Evolutionary conservation across 2,888 invertebrate genomes (phyloP), one percentile per base, ranked within the genome.

Genomic region (Notodonta dromedarius): DNA sequence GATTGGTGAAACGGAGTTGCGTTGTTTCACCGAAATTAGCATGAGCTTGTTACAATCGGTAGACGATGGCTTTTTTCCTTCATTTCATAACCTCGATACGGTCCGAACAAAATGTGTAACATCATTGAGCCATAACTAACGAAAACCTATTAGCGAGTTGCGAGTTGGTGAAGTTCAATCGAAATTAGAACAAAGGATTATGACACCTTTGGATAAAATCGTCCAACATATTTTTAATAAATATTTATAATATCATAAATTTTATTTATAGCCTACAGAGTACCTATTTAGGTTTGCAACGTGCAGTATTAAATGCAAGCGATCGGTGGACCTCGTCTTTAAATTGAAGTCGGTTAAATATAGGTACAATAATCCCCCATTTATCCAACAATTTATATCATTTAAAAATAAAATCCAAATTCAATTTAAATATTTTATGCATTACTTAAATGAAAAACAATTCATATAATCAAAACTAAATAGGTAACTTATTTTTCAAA

Each of bases 61-160:
- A 74, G 73, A 76, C 81, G 80, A 83, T 85, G 79, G 80, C 78
- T 83, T 87, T 88, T 88, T 90, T 87, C 80, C 69, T 77, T 62
- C 73, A 83, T 88, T 87, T 88, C 84, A 77, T 78, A 88, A 91
- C 71, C 70, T 62, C 85, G 91, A 88, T 87, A 87, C 91, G 89
- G 88, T 91, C 84, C 83, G 85, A 72, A 79, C 84, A 78, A 86
- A 90, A 89, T 89, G 86, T 91, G 89, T 87, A 89, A 90, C 90
- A 84, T 84, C 84, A 80, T 87, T 90, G 85, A 82, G 84, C 82
- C 88, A 88, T 84, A 87, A 79, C 86, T 80, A 81, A 77, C 75
- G 74, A 82, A 84, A 78, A 79, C 78, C 79, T 83, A 85, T 86
- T 86, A 85, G 77, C 83, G 76, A 79, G 70, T 76, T 74, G 57